phyloP scores from a whole-genome alignment of 2,113 vertebrate species.

The Pteronura brasiliensis region DNA sequence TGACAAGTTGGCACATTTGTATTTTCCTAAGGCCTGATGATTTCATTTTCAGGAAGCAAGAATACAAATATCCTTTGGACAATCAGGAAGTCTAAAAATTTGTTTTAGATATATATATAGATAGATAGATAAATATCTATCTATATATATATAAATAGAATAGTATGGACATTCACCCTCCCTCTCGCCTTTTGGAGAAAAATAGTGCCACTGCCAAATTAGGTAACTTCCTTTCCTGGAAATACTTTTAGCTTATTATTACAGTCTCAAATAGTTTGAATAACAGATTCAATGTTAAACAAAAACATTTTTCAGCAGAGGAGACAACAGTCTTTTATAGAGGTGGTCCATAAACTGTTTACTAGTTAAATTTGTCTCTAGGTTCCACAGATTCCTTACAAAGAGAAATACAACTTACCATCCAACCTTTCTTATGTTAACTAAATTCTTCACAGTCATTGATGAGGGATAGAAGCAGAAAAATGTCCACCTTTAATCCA shows the following conservation, averaged over 20 bases:
- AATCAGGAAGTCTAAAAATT: conserved; percentile 26
- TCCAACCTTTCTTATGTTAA: neutral
- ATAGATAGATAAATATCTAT: too few relatives aligned
- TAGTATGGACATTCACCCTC: neutral
- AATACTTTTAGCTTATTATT: neutral
- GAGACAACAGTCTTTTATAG: neutral
- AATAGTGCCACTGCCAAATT: neutral
- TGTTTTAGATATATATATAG: neutral
- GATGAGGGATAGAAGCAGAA: neutral
- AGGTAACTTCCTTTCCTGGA: conserved; percentile 30
- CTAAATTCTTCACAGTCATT: neutral
- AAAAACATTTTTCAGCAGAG: conserved; percentile 26
- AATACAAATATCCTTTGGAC: conserved; percentile 37
- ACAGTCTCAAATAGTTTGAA: conserved; percentile 11
- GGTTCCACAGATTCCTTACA: neutral
- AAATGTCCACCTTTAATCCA: neutral
- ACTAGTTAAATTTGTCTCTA: neutral
- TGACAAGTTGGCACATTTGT: conserved; percentile 24
- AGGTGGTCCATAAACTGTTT: neutral
- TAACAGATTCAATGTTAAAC: neutral
- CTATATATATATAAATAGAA: too few relatives aligned
- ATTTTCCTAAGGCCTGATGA: conserved; percentile 22
- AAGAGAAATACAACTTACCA: neutral
- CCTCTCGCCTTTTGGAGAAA: neutral
- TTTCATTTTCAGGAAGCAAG: conserved; percentile 62